Base-by-base conservation (phyloP, 2,888 invertebrate genomes). In the Drosophila tanythrix region DNA sequence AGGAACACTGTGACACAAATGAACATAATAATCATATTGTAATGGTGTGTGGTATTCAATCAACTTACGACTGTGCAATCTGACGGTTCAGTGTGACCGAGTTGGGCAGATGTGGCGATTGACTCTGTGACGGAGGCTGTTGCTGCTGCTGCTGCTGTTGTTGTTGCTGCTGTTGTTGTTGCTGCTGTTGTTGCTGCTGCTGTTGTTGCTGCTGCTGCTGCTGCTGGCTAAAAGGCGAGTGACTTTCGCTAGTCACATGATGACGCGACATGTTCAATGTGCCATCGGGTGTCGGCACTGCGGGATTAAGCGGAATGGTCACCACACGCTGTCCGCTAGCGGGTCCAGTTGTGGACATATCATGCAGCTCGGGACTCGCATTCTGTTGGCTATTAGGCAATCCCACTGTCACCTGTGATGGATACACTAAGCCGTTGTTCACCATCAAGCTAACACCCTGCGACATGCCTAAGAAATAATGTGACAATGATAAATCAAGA, bases 91-190 rank as follows among this genome's bases (percentile, higher is more conserved):
- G 91, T 48, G 93, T 93, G 70, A 92, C 93, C 74, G 94, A 93
- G 81, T 94, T 94, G 69, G 94, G 94, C 80, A 94, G 91, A 83
- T 94, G 93, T 67, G 94, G 93, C 72, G 94, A 93, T 73, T 93
- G 92, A 74, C 93, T 93, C 65, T 93, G 93, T 18, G 92, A 86
- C 15, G 93, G 90, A 27, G 92, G 88, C 31, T 89, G 83, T 21
- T 76, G 76, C 7, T 78, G 75, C 2, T 73, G 73, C 2, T 74
- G 73, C 0, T 64, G 72, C 0, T 72, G 75, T 3, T 71, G 72
- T 0, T 62, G 83, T 59, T 83, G 76, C 10, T 82, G 78, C 6
- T 66, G 66, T 1, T 55, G 61, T 2, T 62, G 61, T 2, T 52
- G 61, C 1, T 61, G 61, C 0, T 62, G 60, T 0, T 61, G 61